Percentiles rank a stretch among this genome's conserved stretches.
Evolutionary conservation across 2,113 vertebrate species (phyloP).

Genomic region (Eulemur rufifrons): DNA sequence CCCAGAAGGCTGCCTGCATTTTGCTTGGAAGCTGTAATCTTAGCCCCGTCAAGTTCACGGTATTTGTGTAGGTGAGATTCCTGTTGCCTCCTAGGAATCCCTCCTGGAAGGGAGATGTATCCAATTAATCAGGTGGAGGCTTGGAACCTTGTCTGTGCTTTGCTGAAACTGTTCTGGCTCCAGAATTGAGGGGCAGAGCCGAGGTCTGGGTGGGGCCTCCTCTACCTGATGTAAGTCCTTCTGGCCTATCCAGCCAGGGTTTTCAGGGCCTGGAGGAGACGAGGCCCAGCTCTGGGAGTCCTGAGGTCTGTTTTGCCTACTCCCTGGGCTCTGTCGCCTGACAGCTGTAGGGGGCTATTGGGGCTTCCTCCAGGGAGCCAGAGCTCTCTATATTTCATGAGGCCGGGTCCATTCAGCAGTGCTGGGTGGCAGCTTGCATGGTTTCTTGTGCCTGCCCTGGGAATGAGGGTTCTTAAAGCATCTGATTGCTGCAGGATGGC

Average conservation of each 20-base stretch:
- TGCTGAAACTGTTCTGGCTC: neutral
- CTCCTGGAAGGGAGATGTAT: neutral
- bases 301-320: neutral
- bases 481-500: constrained; percentile 23
- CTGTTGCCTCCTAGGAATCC: neutral
- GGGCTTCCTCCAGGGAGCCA: constrained; percentile 30
- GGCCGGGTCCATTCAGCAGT: neutral
- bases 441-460: constrained; percentile 44
- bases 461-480: constrained; percentile 46
- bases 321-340: neutral
- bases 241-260: neutral
- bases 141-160: neutral
- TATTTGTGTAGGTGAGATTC: neutral
- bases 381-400: constrained; percentile 65
- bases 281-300: neutral
- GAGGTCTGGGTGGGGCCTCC: neutral
- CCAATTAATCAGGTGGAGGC: neutral
- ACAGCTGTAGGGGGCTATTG: constrained; percentile 11
- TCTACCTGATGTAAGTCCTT: neutral
- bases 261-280: neutral
- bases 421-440: constrained; percentile 16
- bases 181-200: neutral
- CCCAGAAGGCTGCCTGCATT: neutral
- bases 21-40: neutral
- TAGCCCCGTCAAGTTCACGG: neutral